Conservation (phyloP, 2,888 invertebrate species). For the Branchellion lobata region DNA sequence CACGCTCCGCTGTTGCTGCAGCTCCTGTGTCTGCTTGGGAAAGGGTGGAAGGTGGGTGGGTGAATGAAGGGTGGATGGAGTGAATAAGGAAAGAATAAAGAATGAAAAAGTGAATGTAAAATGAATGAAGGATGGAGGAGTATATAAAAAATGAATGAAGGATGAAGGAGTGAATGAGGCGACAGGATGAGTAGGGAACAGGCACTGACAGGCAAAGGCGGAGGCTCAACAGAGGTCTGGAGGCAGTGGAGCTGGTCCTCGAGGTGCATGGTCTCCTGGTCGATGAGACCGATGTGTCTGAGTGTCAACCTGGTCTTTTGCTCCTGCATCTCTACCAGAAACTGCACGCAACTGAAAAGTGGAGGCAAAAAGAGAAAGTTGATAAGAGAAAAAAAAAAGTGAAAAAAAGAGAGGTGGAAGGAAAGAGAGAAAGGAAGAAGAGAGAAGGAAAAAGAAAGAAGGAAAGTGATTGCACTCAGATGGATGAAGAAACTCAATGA, state of each 20-base stretch:
- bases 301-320: conserved; percentile 79
- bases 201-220: too few species aligned
- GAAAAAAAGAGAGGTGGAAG: neutral
- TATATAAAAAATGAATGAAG: too few species aligned
- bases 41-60: too few species aligned
- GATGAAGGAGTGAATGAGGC: too few species aligned
- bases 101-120: too few species aligned
- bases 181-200: too few species aligned
- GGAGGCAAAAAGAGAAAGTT: too few species aligned
- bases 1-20: too few species aligned
- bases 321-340: conserved; percentile 83
- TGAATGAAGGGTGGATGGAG: too few species aligned
- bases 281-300: conserved; percentile 85
- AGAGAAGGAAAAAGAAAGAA: neutral
- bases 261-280: conserved; percentile 80
- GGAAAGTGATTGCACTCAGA: neutral
- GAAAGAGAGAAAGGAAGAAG: neutral
- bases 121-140: too few species aligned
- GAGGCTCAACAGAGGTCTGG: conserved; percentile 72
- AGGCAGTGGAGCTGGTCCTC: conserved; percentile 76
- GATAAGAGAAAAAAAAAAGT: neutral
- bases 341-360: conserved; percentile 72
- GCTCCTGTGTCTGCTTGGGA: too few species aligned
- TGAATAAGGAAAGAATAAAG: too few species aligned
- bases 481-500: neutral